A percentile compares a stretch with the other conserved stretches of the same genome.
These are phyloP conservation scores for Syrmaticus mikado DNA, from an alignment of 2,113 vertebrate genomes.

Conservation along the genomic window DNA sequence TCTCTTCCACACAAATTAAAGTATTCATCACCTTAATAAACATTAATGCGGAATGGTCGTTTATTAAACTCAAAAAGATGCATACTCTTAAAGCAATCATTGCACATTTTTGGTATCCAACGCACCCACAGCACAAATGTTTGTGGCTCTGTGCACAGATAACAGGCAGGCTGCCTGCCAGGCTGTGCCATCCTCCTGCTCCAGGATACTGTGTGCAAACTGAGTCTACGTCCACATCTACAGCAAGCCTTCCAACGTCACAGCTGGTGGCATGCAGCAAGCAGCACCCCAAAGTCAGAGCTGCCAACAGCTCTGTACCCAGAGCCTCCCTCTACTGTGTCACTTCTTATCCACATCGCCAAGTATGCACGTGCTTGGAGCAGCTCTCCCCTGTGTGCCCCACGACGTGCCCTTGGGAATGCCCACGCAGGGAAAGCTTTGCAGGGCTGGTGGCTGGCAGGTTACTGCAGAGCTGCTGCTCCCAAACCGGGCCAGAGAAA, in stretches of 20 bases:
- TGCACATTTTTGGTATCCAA: background rate
- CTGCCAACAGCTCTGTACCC: background rate
- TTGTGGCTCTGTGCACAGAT: fast-evolving
- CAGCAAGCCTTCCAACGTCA: background rate
- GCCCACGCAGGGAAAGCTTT: background rate
- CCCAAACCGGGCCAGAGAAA: background rate
- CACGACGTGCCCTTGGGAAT: no score
- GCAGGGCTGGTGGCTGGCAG: background rate
- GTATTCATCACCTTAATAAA: constrained; percentile 14
- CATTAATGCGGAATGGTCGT: background rate
- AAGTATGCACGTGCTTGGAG: no score
- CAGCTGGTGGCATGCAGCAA: fast-evolving
- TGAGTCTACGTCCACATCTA: no score
- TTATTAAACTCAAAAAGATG: background rate
- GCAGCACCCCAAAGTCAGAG: background rate
- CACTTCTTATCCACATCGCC: background rate
- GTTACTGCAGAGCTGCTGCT: background rate
- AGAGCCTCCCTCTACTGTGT: fast-evolving
- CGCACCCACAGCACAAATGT: background rate
- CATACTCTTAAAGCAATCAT: background rate
- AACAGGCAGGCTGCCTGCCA: fast-evolving
- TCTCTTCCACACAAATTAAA: background rate
- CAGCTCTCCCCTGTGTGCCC: fast-evolving
- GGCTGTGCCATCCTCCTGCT: background rate
- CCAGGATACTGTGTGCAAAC: background rate